Evolutionary conservation across 2,797 vertebrate species (phyloP).

Genomic region (Phaenicophaeus curvirostris): DNA sequence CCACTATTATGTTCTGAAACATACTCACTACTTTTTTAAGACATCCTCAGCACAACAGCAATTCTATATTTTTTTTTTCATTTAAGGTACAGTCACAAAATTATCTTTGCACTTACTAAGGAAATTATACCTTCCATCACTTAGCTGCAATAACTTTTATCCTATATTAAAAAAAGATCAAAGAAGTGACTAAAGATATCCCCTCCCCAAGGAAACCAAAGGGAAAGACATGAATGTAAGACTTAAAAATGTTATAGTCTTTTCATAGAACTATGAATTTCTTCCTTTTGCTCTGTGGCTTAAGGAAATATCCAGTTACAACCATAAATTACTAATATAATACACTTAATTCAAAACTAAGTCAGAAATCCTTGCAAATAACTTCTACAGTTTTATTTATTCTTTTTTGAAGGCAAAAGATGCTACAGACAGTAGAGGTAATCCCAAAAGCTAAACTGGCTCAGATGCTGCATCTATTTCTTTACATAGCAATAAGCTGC

Average conservation of each 20-base stretch:
- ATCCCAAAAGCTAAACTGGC: not conserved
- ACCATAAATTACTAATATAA: not conserved
- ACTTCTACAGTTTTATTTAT: not conserved
- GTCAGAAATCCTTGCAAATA: not conserved
- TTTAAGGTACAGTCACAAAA: not conserved
- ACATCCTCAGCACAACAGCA: not conserved
- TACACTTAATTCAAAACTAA: not conserved
- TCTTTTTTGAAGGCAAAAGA: not conserved
- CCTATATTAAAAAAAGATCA: not conserved
- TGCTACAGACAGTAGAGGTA: not conserved
- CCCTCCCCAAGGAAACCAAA: not conserved
- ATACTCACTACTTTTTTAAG: not conserved
- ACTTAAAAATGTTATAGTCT: not conserved
- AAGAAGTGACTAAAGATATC: not conserved
- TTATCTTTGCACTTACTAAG: not conserved
- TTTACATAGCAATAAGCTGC: not conserved
- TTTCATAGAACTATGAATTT: not conserved
- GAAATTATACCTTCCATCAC: not conserved
- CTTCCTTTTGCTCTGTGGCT: not conserved
- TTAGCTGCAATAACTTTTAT: not conserved
- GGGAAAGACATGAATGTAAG: not conserved
- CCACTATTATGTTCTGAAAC: not conserved
- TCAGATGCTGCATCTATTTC: not conserved
- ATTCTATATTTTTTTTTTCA: not conserved
- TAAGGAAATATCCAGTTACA: not conserved